These are phyloP conservation scores for Todiramphus saurophagus DNA, from an alignment of 2,113 vertebrate genomes.

Conservation along the genomic window DNA sequence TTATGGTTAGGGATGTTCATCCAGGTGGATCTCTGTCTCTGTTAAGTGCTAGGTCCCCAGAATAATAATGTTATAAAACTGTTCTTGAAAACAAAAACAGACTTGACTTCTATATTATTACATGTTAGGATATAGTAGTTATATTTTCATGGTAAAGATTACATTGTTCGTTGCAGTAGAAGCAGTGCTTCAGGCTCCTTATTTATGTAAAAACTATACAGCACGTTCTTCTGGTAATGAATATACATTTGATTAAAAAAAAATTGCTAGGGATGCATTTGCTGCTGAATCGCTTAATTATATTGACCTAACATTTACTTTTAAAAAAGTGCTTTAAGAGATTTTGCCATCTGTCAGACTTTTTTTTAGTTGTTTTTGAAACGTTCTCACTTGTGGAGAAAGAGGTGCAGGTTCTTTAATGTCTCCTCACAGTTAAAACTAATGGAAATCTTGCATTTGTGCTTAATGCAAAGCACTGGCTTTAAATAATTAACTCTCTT, in stretches of 20 bases:
- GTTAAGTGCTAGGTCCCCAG: neutral
- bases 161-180: neutral
- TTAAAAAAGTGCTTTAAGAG: neutral
- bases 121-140: neutral
- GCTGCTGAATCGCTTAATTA: conserved; percentile 47
- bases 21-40: neutral
- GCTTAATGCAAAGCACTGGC: neutral
- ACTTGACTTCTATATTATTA: neutral
- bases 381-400: neutral
- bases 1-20: neutral
- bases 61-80: neutral
- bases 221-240: neutral
- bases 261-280: neutral
- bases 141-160: neutral
- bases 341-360: conserved; percentile 51
- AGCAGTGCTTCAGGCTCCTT: neutral
- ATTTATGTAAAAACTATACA: neutral
- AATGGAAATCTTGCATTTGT: neutral
- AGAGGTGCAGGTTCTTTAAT: neutral
- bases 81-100: neutral
- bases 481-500: conserved; percentile 25
- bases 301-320: conserved; percentile 51
- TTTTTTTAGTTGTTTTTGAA: conserved; percentile 28
- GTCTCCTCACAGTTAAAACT: neutral
- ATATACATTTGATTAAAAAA: neutral